Conservation (phyloP, 2,113 vertebrate genomes). For the Ceratotherium simum region DNA sequence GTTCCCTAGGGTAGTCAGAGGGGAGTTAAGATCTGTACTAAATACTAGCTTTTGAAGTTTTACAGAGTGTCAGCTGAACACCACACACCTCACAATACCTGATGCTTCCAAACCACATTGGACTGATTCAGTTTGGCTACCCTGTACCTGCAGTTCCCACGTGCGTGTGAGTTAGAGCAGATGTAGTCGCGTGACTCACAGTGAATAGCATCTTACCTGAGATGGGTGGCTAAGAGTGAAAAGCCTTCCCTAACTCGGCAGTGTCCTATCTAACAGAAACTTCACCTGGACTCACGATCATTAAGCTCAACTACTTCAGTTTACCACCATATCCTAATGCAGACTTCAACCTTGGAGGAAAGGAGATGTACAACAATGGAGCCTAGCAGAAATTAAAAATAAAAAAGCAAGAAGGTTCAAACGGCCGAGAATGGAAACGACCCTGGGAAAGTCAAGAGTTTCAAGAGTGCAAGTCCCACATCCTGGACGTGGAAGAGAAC, state of each 20-base stretch:
- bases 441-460: background rate
- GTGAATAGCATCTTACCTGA: conserved; percentile 57
- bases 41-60: background rate
- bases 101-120: background rate
- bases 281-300: background rate
- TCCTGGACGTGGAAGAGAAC: conserved; percentile 34
- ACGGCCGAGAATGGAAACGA: background rate
- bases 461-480: background rate
- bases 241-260: conserved; percentile 28
- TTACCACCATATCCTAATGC: background rate
- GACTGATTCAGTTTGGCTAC: background rate
- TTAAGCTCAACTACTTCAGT: background rate
- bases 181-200: background rate
- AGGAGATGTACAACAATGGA: background rate
- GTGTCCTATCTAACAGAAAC: background rate
- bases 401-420: background rate
- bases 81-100: background rate
- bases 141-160: conserved; percentile 21
- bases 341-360: background rate
- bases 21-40: background rate
- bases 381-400: background rate
- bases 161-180: conserved; percentile 36
- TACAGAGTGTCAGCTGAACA: background rate
- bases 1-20: background rate
- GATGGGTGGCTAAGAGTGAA: background rate